These are phyloP conservation scores for Yasuhikotakia modesta DNA, from an alignment of 2,797 vertebrate genomes.

Conservation along the genomic window DNA sequence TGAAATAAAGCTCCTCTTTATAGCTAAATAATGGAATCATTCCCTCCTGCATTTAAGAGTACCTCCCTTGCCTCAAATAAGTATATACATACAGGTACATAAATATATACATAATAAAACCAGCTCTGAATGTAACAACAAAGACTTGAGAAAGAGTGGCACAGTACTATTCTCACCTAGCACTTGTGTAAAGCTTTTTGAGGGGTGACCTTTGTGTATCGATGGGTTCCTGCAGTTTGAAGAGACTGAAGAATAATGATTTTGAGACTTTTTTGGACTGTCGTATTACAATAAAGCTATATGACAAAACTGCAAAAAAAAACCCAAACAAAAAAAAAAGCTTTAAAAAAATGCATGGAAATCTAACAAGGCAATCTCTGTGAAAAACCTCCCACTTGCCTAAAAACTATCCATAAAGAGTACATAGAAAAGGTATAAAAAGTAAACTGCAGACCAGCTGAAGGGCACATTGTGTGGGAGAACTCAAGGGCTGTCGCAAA, in stretches of 20 bases:
- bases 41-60: background rate
- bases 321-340: too few species aligned
- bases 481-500: slow-evolving; percentile 15
- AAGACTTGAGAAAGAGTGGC: slow-evolving; percentile 50
- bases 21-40: slow-evolving; percentile 15
- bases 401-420: slow-evolving; percentile 35
- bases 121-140: slow-evolving; percentile 66
- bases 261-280: slow-evolving; percentile 25
- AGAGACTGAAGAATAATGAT: background rate
- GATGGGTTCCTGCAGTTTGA: slow-evolving; percentile 8
- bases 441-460: slow-evolving; percentile 54
- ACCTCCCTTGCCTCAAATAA: slow-evolving; percentile 48
- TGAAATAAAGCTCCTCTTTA: slow-evolving; percentile 14
- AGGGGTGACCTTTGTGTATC: background rate
- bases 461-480: background rate
- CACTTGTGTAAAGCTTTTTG: slow-evolving; percentile 25
- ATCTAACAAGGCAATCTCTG: slow-evolving; percentile 33
- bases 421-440: slow-evolving; percentile 43
- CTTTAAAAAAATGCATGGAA: slow-evolving; percentile 12
- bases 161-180: slow-evolving; percentile 10
- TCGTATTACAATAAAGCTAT: slow-evolving; percentile 71
- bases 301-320: slow-evolving; percentile 17
- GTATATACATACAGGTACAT: slow-evolving; percentile 78
- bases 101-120: slow-evolving; percentile 73
- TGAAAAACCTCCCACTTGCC: slow-evolving; percentile 23